Percentiles rank a stretch among this genome's conserved stretches.
Evolutionary conservation across 2,797 vertebrate species (phyloP).

Genomic region (Aplochiton taeniatus): DNA sequence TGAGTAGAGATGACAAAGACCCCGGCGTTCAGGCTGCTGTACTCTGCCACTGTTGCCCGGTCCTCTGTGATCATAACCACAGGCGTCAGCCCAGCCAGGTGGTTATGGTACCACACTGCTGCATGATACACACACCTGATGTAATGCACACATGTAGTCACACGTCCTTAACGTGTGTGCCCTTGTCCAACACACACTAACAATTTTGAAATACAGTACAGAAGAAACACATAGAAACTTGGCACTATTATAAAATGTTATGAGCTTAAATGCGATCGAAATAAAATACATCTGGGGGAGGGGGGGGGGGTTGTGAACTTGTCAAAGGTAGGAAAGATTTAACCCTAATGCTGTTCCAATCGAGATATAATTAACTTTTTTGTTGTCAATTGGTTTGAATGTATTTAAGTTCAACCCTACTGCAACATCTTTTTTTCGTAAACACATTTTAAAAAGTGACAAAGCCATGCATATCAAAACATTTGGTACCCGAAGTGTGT

Average conservation of each 20-base stretch:
- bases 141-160: conserved; percentile 36
- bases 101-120: conserved; percentile 92
- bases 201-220: not conserved
- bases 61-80: conserved; percentile 95
- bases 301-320: no score
- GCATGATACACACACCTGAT: conserved; percentile 90
- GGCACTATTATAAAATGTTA: no score
- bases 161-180: conserved; percentile 4
- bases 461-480: no score
- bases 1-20: conserved; percentile 92
- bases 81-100: conserved; percentile 84
- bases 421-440: no score
- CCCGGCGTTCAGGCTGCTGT: conserved; percentile 83
- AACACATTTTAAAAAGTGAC: no score
- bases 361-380: no score
- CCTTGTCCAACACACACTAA: not conserved
- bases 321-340: not conserved
- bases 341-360: no score
- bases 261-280: not conserved
- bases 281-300: no score
- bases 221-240: not conserved
- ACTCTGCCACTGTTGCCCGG: conserved; percentile 75
- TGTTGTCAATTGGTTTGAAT: no score
- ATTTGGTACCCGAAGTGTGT: no score
- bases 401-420: no score